A percentile compares a stretch with the other conserved stretches of the same genome.
phyloP scores from a whole-genome alignment of 2,797 vertebrate genomes.

The Ctenochaetus hawaiiensis region DNA sequence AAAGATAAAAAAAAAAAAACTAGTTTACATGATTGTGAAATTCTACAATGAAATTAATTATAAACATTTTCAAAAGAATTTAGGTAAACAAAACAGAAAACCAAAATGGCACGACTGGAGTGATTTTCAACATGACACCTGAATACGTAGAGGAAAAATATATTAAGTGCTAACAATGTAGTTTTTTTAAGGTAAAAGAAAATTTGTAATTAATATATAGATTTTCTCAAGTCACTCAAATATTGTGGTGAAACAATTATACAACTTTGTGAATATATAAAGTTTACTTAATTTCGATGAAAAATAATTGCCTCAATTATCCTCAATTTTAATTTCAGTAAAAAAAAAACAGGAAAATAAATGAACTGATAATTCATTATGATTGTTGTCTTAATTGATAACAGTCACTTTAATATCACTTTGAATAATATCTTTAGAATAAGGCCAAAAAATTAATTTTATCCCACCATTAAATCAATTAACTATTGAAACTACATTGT shows the following conservation, averaged over 20 bases:
- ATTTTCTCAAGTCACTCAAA: conserved; percentile 32
- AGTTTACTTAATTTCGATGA: conserved; percentile 28
- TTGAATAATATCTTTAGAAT: neutral
- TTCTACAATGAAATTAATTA: conserved; percentile 36
- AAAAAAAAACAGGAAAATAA: conserved; percentile 15
- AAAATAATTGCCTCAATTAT: neutral
- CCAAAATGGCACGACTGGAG: conserved; percentile 17
- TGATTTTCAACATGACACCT: conserved; percentile 45
- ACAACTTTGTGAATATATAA: conserved; percentile 27
- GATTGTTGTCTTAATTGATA: neutral
- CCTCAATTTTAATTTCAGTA: neutral
- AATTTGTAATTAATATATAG: conserved; percentile 3
- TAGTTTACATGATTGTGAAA: conserved; percentile 59
- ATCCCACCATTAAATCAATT: conserved; percentile 4
- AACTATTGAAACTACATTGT: conserved; percentile 32
- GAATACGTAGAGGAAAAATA: conserved; percentile 1
- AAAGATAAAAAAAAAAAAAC: conserved; percentile 37
- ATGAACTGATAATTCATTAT: neutral
- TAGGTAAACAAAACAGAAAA: conserved; percentile 13
- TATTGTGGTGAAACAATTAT: conserved; percentile 18
- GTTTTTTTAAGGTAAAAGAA: conserved; percentile 27
- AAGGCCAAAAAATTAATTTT: conserved; percentile 18
- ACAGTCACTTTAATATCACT: neutral
- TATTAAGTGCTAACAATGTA: conserved; percentile 59
- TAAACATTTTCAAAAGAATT: conserved; percentile 31